Evolutionary conservation across 2,888 invertebrate species (phyloP).

Genomic region (Deilephila porcellus): DNA sequence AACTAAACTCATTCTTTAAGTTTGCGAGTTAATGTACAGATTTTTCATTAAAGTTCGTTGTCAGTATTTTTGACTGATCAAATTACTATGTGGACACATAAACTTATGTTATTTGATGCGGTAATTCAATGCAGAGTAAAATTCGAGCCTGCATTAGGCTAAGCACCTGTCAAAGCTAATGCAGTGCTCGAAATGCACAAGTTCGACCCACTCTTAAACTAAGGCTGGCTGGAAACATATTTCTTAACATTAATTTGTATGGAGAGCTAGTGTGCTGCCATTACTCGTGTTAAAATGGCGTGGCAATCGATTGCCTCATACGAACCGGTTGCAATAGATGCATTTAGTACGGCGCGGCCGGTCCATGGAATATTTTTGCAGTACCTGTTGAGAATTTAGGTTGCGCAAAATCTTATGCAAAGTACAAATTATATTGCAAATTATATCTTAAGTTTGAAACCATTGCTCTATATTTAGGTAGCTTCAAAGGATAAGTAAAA

Average conservation of each 20-base stretch:
- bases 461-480: not conserved
- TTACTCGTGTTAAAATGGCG: conserved; percentile 37
- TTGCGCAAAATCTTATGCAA: conserved; percentile 16
- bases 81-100: not conserved
- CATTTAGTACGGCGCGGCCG: conserved; percentile 19
- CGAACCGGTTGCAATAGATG: conserved; percentile 28
- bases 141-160: not conserved
- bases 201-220: conserved; percentile 9
- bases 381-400: conserved; percentile 14
- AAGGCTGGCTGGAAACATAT: conserved; percentile 16
- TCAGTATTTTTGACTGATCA: not conserved
- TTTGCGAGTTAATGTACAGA: not conserved
- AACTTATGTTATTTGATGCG: not conserved
- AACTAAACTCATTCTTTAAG: not conserved
- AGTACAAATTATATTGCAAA: not conserved
- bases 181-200: not conserved
- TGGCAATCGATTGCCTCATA: conserved; percentile 36
- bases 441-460: not conserved
- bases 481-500: not conserved
- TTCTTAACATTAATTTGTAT: conserved; percentile 35
- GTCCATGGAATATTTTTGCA: conserved; percentile 23
- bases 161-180: not conserved
- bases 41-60: not conserved
- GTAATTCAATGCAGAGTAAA: not conserved
- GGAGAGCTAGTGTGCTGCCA: conserved; percentile 32